Evolutionary conservation across 2,888 invertebrate genomes (phyloP).

Genomic region (Anodontia alba): DNA sequence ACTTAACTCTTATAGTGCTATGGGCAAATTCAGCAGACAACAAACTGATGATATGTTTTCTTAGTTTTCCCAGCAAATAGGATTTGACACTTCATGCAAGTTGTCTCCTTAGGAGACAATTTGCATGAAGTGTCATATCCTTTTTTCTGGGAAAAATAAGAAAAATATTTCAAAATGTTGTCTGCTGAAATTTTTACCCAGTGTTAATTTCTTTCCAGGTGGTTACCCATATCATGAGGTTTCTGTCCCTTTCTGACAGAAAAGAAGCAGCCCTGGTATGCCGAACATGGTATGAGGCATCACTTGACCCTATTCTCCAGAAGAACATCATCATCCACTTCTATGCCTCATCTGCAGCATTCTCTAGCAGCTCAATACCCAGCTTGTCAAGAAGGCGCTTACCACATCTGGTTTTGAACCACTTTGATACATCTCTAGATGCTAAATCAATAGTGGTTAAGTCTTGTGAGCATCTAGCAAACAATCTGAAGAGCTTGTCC

Average conservation of each 20-base stretch:
- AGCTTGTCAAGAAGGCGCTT: slow-evolving; percentile 64
- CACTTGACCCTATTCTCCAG: slow-evolving; percentile 88
- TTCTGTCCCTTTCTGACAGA: slow-evolving; percentile 87
- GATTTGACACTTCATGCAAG: no score
- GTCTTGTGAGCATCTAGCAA: slow-evolving; percentile 73
- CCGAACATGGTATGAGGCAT: slow-evolving; percentile 89
- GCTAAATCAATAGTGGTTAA: slow-evolving; percentile 69
- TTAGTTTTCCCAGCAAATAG: no score
- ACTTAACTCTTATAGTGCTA: no score
- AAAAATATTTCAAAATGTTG: no score
- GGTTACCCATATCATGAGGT: slow-evolving; percentile 80
- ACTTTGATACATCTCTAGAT: slow-evolving; percentile 74
- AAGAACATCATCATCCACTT: slow-evolving; percentile 87
- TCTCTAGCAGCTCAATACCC: slow-evolving; percentile 47
- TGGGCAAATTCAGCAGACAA: no score
- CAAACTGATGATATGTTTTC: no score
- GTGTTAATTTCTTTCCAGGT: slow-evolving; percentile 75
- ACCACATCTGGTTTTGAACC: slow-evolving; percentile 76
- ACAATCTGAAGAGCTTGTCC: slow-evolving; percentile 74
- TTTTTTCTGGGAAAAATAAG: no score
- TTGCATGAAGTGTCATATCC: no score
- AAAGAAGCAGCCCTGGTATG: slow-evolving; percentile 89
- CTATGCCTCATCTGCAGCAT: slow-evolving; percentile 63
- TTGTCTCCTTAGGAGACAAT: no score
- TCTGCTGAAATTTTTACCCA: no score